Percentiles rank a stretch among this genome's conserved stretches.
Conservation (phyloP, 2,113 vertebrate genomes). For the Oenanthe melanoleuca region DNA sequence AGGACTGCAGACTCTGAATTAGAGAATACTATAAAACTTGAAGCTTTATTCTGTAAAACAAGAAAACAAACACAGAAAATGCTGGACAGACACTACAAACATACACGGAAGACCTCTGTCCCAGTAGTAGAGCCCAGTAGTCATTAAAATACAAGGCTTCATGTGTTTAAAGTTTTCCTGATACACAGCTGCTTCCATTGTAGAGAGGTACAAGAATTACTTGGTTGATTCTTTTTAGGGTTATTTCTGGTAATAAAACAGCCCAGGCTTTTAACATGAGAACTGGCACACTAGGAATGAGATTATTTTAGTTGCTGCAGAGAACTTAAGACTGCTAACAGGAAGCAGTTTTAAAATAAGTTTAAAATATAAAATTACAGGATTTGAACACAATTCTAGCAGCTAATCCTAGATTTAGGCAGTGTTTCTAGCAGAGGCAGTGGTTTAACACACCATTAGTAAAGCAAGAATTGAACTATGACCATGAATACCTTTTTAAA, state of each 20-base stretch:
- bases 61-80: background rate
- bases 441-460: background rate
- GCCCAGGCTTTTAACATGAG: background rate
- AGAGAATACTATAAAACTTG: background rate
- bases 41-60: conserved; percentile 59
- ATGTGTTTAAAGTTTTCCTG: background rate
- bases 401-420: background rate
- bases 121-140: background rate
- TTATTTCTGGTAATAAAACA: background rate
- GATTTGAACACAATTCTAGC: background rate
- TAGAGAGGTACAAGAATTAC: background rate
- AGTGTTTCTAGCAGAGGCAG: background rate
- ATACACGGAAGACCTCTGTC: fast-evolving
- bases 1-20: background rate
- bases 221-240: background rate
- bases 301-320: background rate
- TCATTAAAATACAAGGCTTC: background rate
- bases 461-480: background rate
- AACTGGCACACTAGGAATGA: background rate
- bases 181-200: background rate
- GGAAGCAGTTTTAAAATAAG: background rate
- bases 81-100: background rate
- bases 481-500: background rate
- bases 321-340: background rate
- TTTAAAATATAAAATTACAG: background rate